Base-by-base conservation (phyloP, 2,888 invertebrate genomes). In the Petrolisthes cinctipes region DNA sequence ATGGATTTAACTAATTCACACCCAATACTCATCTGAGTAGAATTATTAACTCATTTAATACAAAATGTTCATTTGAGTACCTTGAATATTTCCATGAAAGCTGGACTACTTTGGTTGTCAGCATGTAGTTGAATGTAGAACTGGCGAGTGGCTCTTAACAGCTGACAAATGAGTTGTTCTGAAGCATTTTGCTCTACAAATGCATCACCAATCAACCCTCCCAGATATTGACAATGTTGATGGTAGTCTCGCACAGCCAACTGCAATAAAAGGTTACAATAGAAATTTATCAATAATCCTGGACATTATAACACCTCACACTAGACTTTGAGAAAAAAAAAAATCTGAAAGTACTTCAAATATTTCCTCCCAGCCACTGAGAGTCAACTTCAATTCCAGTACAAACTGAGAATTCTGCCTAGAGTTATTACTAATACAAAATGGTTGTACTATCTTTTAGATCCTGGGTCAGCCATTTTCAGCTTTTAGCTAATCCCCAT, bases 161-260 rank as follows among this genome's bases (percentile, higher is more conserved):
- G 81, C 66, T 80, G 81, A 54, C 51, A 17, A 54, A 81, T 73
- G 9, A 88, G 75, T 17, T 88, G 80, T 57, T 88, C 87, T 4
- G 75, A 78, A 4, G 75, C 73, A 51, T 57, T 68, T 66, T 88
- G 87, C 54, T 88, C 87, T n/a, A 20, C 53, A 51, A 88, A 81
- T 11, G 20, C 78, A 17, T 84, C 81, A 37, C 37, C 68, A 6
- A 88, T 11, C 37, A 88, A 17, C 57, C 81, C 66, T 20, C 75
- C 75, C 54, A 84, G 53, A 56, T 88, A 84, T 7, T 84, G 71
- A 20, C 79, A 56, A 7, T 71, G 73, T 54, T 84, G 84, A 14
- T 81, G 83, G 20, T 73, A 20, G 51, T 82, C 87, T 14, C 75
- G 81, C 20, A 82, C 5, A 4, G 17, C 54, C 5, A 37, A 37